phyloP scores from a whole-genome alignment of 2,797 vertebrate genomes.

The Oceanodroma leucorhoa region DNA sequence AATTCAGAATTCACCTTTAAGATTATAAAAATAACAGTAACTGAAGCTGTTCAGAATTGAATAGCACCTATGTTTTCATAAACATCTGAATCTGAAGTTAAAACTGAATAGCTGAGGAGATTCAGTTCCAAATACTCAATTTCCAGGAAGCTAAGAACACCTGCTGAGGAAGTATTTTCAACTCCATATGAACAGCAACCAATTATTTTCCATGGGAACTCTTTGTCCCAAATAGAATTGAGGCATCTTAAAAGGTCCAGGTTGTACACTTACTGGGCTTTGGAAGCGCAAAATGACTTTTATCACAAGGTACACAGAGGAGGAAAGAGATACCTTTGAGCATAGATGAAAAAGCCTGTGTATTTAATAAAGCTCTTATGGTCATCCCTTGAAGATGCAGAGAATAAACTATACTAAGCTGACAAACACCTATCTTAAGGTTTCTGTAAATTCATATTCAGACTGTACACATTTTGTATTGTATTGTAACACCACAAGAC shows the following conservation, averaged over 20 bases:
- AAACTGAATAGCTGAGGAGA: background rate
- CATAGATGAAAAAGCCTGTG: background rate
- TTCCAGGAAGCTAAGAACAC: background rate
- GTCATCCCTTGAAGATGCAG: background rate
- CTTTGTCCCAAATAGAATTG: background rate
- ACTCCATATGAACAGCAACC: background rate
- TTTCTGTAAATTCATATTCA: background rate
- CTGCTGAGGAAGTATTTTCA: background rate
- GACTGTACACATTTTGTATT: rapidly evolving
- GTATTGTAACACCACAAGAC: background rate
- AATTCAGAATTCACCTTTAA: background rate
- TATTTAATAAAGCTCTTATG: background rate
- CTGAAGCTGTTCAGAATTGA: background rate
- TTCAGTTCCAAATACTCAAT: background rate
- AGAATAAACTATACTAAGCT: background rate
- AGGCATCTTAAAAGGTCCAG: background rate
- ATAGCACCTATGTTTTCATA: background rate
- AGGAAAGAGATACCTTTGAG: background rate
- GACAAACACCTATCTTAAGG: background rate
- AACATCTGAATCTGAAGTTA: background rate
- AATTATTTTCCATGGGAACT: background rate
- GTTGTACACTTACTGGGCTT: background rate
- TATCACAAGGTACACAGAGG: background rate
- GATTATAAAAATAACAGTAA: background rate
- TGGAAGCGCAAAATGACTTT: background rate